A percentile compares a stretch with the other conserved stretches of the same genome.
phyloP scores from a whole-genome alignment of 2,113 vertebrate genomes.

The Callorhinus ursinus region DNA sequence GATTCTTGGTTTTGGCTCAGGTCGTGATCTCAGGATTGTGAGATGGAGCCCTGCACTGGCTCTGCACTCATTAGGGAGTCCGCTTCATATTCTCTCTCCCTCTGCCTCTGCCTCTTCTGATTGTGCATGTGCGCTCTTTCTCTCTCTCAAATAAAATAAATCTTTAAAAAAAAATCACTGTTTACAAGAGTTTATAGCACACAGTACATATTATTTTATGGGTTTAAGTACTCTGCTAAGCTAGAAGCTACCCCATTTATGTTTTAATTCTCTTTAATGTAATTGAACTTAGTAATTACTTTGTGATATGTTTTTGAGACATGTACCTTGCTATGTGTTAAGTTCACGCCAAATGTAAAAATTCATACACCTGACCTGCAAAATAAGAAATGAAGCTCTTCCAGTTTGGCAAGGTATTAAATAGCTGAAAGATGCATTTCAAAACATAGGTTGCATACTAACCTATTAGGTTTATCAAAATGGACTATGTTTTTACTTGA shows the following conservation, averaged over 20 bases:
- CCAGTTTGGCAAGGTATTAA: background rate
- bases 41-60: background rate
- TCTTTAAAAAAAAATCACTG: background rate
- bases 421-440: background rate
- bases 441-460: constrained; percentile 76
- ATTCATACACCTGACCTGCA: background rate
- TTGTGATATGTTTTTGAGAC: background rate
- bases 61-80: background rate
- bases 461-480: constrained; percentile 98
- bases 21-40: background rate
- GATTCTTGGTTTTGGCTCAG: background rate
- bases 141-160: background rate
- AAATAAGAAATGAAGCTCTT: constrained; percentile 42
- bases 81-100: background rate
- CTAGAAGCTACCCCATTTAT: background rate
- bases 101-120: background rate
- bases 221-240: background rate
- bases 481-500: constrained; percentile 87
- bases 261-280: background rate
- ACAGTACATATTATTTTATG: background rate
- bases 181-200: background rate
- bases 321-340: background rate
- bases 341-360: background rate
- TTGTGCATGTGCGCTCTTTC: background rate
- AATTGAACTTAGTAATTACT: constrained; percentile 15